A percentile compares a stretch with the other conserved stretches of the same genome.
Conservation (phyloP, 2,888 invertebrate genomes). For the Leistus spinibarbis region DNA sequence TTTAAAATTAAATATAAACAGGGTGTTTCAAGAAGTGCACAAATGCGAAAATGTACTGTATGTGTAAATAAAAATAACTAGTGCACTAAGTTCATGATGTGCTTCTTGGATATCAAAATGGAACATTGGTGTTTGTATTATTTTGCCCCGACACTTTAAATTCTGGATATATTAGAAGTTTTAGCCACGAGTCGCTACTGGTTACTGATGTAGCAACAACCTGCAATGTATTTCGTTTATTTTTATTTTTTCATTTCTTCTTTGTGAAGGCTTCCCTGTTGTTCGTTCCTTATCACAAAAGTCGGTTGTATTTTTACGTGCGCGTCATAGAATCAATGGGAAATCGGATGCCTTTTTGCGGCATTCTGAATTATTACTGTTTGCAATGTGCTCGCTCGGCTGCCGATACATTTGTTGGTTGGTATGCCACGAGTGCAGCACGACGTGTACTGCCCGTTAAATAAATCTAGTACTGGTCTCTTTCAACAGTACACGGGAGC, state of each 20-base stretch:
- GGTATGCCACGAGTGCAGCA: constrained; percentile 10
- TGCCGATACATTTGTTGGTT: constrained; percentile 21
- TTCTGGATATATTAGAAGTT: neutral
- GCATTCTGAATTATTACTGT: constrained; percentile 24
- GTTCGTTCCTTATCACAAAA: neutral
- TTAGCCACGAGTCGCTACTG: neutral
- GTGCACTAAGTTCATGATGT: no score
- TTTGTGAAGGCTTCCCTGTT: neutral
- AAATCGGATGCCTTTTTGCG: constrained; percentile 29
- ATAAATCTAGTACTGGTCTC: constrained; percentile 11
- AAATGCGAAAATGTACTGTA: no score
- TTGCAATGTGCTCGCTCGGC: constrained; percentile 22
- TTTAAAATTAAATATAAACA: no score
- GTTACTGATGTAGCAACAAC: neutral
- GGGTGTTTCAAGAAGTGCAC: no score
- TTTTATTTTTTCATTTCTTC: neutral
- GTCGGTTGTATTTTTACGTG: constrained; percentile 14
- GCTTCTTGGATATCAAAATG: no score
- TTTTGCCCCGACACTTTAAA: neutral
- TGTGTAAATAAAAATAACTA: no score
- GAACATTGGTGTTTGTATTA: no score
- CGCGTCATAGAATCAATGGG: constrained; percentile 25
- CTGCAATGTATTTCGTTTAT: neutral
- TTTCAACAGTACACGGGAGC: no score
- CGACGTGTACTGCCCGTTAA: constrained; percentile 14